Evolutionary conservation across 2,888 invertebrate genomes (phyloP).

Genomic region (Polydrusus pterygomalis): DNA sequence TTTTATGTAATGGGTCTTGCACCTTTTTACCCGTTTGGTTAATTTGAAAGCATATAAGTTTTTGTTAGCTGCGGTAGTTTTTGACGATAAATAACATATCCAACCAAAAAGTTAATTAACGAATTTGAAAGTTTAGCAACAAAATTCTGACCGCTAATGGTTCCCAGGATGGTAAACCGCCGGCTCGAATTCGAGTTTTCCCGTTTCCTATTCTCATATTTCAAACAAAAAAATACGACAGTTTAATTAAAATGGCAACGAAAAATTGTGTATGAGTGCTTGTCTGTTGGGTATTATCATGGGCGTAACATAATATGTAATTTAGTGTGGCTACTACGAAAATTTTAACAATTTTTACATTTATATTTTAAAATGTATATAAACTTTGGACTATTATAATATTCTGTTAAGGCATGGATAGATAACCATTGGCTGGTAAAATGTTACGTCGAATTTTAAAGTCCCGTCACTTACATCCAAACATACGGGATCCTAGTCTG

Average conservation of each 20-base stretch:
- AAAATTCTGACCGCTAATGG: slow-evolving; percentile 51
- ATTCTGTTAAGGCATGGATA: too few relatives aligned
- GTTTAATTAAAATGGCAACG: slow-evolving; percentile 53
- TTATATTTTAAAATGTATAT: too few relatives aligned
- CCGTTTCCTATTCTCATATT: slow-evolving; percentile 53
- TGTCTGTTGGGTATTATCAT: slow-evolving; percentile 32
- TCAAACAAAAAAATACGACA: slow-evolving; percentile 52
- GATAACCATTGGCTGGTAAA: too few relatives aligned
- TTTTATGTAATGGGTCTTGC: too few relatives aligned
- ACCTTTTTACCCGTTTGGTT: neutral
- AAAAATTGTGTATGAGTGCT: slow-evolving; percentile 47
- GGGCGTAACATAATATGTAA: slow-evolving; percentile 12
- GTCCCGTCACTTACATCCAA: too few relatives aligned
- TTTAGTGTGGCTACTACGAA: neutral
- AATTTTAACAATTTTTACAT: too few relatives aligned
- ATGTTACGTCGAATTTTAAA: too few relatives aligned
- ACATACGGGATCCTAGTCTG: too few relatives aligned
- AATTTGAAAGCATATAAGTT: slow-evolving; percentile 10
- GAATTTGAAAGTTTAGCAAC: slow-evolving; percentile 49
- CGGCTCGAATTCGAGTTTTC: slow-evolving; percentile 45
- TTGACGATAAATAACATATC: slow-evolving; percentile 45
- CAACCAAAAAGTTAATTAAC: slow-evolving; percentile 51
- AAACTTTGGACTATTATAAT: too few relatives aligned
- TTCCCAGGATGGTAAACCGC: slow-evolving; percentile 51
- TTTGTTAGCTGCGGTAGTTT: slow-evolving; percentile 14